Evolutionary conservation across 2,797 vertebrate species (phyloP).

Genomic region (Pogonophryne albipinna): DNA sequence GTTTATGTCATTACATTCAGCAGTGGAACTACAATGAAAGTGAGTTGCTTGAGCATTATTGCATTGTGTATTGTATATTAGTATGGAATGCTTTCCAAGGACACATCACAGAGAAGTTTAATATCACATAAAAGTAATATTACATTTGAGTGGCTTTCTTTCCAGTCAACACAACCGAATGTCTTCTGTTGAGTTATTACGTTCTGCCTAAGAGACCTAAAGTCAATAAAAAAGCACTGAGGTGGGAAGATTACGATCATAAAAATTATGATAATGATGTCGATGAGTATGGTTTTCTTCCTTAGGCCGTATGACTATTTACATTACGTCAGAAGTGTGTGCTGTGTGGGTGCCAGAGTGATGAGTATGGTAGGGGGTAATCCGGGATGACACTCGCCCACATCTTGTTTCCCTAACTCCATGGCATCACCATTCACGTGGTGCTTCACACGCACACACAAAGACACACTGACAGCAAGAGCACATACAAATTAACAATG

Average conservation of each 20-base stretch:
- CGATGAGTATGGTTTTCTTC: slow-evolving; percentile 55
- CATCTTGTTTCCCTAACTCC: slow-evolving; percentile 62
- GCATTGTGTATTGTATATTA: slow-evolving; percentile 20
- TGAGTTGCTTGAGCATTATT: slow-evolving; percentile 16
- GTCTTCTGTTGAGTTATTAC: slow-evolving; percentile 36
- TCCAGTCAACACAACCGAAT: slow-evolving; percentile 8
- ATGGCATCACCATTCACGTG: slow-evolving; percentile 41
- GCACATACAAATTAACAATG: slow-evolving; percentile 48
- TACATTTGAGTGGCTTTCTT: slow-evolving; percentile 18
- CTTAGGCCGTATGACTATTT: slow-evolving; percentile 71
- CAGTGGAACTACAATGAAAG: slow-evolving; percentile 17
- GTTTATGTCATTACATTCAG: slow-evolving; percentile 6
- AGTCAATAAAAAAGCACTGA: slow-evolving; percentile 21
- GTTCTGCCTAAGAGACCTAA: slow-evolving; percentile 26
- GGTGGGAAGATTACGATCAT: slow-evolving; percentile 48
- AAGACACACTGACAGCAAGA: slow-evolving; percentile 13
- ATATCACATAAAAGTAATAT: slow-evolving; percentile 45
- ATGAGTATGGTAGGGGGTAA: slow-evolving; percentile 71
- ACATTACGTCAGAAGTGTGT: slow-evolving; percentile 67
- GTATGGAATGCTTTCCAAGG: slow-evolving; percentile 18
- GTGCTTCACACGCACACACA: slow-evolving; percentile 6
- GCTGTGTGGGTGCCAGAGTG: slow-evolving; percentile 68
- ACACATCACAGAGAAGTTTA: slow-evolving; percentile 24
- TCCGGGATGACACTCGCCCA: slow-evolving; percentile 76
- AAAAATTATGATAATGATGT: slow-evolving; percentile 60